Conservation (phyloP, 2,888 invertebrate genomes). For the Synanthedon andrenaeformis region DNA sequence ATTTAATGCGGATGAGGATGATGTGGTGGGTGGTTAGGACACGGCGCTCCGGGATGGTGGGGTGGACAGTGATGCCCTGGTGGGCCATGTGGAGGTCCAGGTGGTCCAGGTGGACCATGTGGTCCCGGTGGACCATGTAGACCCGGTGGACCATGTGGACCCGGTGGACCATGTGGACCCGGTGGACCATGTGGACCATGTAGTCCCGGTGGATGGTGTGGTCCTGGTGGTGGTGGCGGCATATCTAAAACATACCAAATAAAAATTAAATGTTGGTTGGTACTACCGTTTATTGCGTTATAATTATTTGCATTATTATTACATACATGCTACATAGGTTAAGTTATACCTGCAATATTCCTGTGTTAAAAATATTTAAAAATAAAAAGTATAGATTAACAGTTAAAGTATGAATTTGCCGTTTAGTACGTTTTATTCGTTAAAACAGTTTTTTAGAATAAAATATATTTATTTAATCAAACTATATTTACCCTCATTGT, state of each 20-base stretch:
- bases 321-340: no score
- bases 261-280: neutral
- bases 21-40: neutral
- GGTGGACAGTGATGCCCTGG: constrained; percentile 9
- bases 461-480: no score
- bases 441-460: no score
- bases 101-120: constrained; percentile 3
- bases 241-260: constrained; percentile 1
- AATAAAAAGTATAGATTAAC: no score
- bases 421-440: no score
- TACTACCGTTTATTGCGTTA: neutral
- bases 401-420: no score
- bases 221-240: constrained; percentile 3
- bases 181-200: constrained; percentile 1
- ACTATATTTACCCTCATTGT: no score
- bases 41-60: constrained; percentile 1
- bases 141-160: constrained; percentile 3
- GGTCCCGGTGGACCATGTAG: constrained; percentile 6
- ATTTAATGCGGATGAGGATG: neutral
- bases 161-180: constrained; percentile 1
- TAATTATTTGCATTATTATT: no score
- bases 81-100: constrained; percentile 4
- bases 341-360: no score
- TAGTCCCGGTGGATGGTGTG: constrained; percentile 4
- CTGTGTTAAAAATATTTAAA: no score